A percentile compares a stretch with the other conserved stretches of the same genome.
Conservation (phyloP, 2,797 vertebrate species). For the Argentina silus region DNA sequence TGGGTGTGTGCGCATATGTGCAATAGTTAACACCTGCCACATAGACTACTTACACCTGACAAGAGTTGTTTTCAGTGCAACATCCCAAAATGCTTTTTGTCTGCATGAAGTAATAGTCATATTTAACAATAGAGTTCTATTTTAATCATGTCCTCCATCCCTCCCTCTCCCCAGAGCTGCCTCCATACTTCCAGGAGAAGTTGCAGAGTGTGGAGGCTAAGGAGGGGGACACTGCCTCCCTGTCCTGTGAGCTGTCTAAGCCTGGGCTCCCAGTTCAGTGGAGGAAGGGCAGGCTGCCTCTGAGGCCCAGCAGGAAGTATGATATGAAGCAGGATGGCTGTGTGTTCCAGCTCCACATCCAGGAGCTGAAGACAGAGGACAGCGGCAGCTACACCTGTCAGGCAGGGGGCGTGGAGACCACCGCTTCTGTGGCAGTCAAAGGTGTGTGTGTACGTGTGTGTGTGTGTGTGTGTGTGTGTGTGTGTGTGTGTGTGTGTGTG, state of each 20-base stretch:
- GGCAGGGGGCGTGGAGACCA: slow-evolving; percentile 64
- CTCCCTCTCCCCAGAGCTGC: slow-evolving; percentile 69
- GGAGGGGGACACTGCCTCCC: slow-evolving; percentile 75
- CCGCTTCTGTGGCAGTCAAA: slow-evolving; percentile 65
- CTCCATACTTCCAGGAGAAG: slow-evolving; percentile 81
- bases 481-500: neutral
- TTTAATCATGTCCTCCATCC: no score
- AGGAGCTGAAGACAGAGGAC: slow-evolving; percentile 81
- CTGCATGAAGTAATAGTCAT: no score
- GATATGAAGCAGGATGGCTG: slow-evolving; percentile 80
- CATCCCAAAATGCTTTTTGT: no score
- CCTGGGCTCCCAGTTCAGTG: slow-evolving; percentile 74
- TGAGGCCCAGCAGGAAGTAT: slow-evolving; percentile 80
- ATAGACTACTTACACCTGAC: neutral
- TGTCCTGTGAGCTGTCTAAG: slow-evolving; percentile 85
- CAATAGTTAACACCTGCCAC: neutral
- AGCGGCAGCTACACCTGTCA: slow-evolving; percentile 84
- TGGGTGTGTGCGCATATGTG: no score
- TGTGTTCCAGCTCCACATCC: slow-evolving; percentile 82
- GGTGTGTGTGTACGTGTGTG: slow-evolving; percentile 42
- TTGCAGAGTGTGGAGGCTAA: slow-evolving; percentile 79
- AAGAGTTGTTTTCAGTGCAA: neutral
- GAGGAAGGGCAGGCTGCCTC: slow-evolving; percentile 80
- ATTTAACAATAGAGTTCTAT: no score
- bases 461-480: neutral